These are phyloP conservation scores for Xylocampa areola DNA, from an alignment of 2,888 invertebrate species.

Conservation along the genomic window DNA sequence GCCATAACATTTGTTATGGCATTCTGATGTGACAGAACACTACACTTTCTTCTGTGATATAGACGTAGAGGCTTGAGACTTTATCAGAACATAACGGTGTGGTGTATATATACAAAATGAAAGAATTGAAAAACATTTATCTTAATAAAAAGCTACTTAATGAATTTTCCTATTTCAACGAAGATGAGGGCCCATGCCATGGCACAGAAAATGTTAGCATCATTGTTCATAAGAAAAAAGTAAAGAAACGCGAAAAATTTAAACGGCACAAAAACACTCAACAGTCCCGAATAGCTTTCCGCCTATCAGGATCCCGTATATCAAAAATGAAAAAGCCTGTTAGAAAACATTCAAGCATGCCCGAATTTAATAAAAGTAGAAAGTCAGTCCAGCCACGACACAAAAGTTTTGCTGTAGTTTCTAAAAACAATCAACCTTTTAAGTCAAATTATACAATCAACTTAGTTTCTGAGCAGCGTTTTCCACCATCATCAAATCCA, in stretches of 20 bases:
- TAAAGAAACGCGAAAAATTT: constrained; percentile 23
- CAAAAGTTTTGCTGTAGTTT: constrained; percentile 22
- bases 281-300: constrained; percentile 26
- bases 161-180: background rate
- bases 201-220: constrained; percentile 21
- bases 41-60: constrained; percentile 7
- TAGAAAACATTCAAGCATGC: constrained; percentile 35
- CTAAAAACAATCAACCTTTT: background rate
- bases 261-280: constrained; percentile 2
- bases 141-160: constrained; percentile 1
- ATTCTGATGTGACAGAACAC: constrained; percentile 20
- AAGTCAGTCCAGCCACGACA: constrained; percentile 11
- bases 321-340: constrained; percentile 1
- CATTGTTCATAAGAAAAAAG: constrained; percentile 32
- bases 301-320: constrained; percentile 18
- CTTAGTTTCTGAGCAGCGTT: constrained; percentile 21
- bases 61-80: constrained; percentile 1
- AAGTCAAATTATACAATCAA: constrained; percentile 33
- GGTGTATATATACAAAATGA: constrained; percentile 25
- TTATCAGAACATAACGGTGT: constrained; percentile 6
- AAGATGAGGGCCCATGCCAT: constrained; percentile 5
- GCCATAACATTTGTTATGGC: constrained; percentile 17
- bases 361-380: constrained; percentile 10
- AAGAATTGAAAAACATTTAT: background rate
- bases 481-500: too few relatives aligned